phyloP scores from a whole-genome alignment of 2,888 invertebrate genomes.

The Phaonia tiefii region DNA sequence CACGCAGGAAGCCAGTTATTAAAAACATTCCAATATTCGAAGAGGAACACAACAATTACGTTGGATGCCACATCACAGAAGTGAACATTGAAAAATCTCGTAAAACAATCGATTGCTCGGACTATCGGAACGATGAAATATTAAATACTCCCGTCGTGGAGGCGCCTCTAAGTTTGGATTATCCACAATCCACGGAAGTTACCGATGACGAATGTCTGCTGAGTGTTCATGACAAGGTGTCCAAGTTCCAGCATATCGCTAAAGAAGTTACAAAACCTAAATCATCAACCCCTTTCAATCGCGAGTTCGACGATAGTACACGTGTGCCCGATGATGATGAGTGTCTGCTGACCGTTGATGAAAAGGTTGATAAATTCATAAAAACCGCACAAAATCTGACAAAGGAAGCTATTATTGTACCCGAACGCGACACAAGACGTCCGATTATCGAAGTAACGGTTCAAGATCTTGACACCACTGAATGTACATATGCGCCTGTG shows the following conservation, averaged over 20 bases:
- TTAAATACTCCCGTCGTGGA: constrained; percentile 78
- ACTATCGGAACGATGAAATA: constrained; percentile 68
- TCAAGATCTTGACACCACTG: constrained; percentile 84
- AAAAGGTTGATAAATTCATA: constrained; percentile 85
- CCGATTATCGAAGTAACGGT: constrained; percentile 82
- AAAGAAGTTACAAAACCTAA: constrained; percentile 81
- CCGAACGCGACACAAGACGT: constrained; percentile 78
- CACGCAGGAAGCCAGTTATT: constrained; percentile 79
- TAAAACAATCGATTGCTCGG: constrained; percentile 78
- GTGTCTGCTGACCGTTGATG: constrained; percentile 84
- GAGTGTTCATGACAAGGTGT: constrained; percentile 86
- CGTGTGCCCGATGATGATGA: constrained; percentile 81
- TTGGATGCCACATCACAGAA: constrained; percentile 82
- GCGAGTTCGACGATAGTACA: constrained; percentile 74
- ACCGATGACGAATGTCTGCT: constrained; percentile 84
- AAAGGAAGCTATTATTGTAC: constrained; percentile 68
- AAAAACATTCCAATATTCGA: constrained; percentile 83
- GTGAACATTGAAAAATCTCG: constrained; percentile 75
- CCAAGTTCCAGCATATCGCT: constrained; percentile 84
- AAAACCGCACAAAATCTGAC: constrained; percentile 84
- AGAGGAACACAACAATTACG: constrained; percentile 81
- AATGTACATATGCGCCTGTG: constrained; percentile 84
- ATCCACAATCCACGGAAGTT: constrained; percentile 70
- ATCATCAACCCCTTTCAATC: constrained; percentile 76
- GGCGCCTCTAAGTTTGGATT: constrained; percentile 82